Conservation (phyloP, 1,140 invertebrate species). For the Drosophila erecta region DNA sequence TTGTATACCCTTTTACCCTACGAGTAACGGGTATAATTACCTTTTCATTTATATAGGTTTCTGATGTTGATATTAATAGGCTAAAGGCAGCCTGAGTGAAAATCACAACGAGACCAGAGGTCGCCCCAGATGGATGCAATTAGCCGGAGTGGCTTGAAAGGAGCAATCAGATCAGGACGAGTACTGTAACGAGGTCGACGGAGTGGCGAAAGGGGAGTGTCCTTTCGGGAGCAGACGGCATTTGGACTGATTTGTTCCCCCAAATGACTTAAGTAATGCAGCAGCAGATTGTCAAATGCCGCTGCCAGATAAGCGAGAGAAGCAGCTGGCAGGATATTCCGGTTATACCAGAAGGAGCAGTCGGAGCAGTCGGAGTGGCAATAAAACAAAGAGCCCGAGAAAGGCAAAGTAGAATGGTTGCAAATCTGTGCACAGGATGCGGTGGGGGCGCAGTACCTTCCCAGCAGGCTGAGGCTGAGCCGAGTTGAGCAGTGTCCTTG, state of each 20-base stretch:
- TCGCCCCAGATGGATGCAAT: constrained; percentile 35
- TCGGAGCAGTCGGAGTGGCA: constrained; percentile 5
- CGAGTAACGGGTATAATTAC: no score
- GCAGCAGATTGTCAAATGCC: constrained; percentile 55
- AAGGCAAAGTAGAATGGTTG: constrained; percentile 50
- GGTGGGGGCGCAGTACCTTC: constrained; percentile 8
- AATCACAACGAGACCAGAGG: neutral
- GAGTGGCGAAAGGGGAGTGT: constrained; percentile 6
- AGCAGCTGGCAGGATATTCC: constrained; percentile 4
- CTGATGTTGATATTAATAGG: neutral
- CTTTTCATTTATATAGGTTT: neutral
- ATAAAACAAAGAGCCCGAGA: constrained; percentile 42
- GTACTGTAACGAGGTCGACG: constrained; percentile 3
- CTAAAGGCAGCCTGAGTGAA: neutral
- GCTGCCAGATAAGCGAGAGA: constrained; percentile 35
- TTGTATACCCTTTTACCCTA: no score
- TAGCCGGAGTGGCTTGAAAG: constrained; percentile 23
- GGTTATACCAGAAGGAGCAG: no score
- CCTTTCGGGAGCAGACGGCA: constrained; percentile 17
- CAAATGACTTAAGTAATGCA: constrained; percentile 66
- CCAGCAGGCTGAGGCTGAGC: constrained; percentile 19
- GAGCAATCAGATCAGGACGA: constrained; percentile 20
- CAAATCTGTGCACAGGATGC: constrained; percentile 39
- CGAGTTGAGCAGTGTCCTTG: constrained; percentile 54
- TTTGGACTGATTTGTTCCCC: constrained; percentile 54